phyloP scores from a whole-genome alignment of 2,113 vertebrate genomes.

The Bambusicola thoracicus region DNA sequence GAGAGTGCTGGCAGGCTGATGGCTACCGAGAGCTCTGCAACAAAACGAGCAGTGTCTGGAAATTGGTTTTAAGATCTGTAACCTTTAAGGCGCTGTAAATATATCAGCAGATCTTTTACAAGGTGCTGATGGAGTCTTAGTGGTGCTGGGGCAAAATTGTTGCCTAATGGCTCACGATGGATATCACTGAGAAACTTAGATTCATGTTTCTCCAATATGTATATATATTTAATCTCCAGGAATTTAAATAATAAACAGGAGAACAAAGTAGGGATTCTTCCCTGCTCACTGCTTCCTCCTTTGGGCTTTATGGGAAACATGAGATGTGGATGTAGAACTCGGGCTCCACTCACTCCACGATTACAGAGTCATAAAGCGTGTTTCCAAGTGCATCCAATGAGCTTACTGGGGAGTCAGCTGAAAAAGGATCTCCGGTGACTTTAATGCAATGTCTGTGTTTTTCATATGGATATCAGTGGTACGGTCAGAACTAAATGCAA shows the following conservation, averaged over 20 bases:
- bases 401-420: not conserved
- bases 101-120: constrained; percentile 34
- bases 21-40: not conserved
- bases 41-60: not conserved
- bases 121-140: constrained; percentile 26
- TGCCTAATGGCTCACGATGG: not conserved
- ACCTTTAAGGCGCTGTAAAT: constrained; percentile 13
- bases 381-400: not conserved
- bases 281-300: not conserved
- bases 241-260: not conserved
- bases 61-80: not conserved
- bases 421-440: not conserved
- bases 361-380: not conserved
- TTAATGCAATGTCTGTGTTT: accelerated
- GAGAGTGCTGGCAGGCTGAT: not conserved
- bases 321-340: not conserved
- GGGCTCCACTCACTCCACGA: not conserved
- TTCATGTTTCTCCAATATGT: not conserved
- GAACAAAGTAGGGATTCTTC: constrained; percentile 2
- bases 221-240: not conserved
- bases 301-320: constrained; percentile 2
- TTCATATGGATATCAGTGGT: not conserved
- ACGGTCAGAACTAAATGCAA: not conserved
- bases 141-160: not conserved
- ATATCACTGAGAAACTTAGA: not conserved